Evolutionary conservation across 2,113 vertebrate genomes (phyloP), one percentile per base, ranked within the genome.

Genomic region (Phycodurus eques): DNA sequence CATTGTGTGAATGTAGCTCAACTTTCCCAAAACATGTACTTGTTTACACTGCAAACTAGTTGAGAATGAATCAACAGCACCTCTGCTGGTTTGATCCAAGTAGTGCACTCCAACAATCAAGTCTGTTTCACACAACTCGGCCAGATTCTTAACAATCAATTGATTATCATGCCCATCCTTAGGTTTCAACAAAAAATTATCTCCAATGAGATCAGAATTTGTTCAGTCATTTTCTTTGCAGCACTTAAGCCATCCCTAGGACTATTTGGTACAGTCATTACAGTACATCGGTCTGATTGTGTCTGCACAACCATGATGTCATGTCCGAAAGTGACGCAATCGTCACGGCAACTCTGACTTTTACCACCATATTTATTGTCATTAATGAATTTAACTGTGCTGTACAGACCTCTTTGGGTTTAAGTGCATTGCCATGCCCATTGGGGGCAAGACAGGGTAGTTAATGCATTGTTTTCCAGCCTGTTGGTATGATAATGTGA

Each of bases 221-320:
- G 63, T 83, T 63, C 76, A 61, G 69, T 73, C 68, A 44, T 80
- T 85, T 78, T 78, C 57, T 67, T 70, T 71, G 74, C 80, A 82
- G 80, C 85, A 83, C 84, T 86, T 81, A 88, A 88, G 87, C 85
- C 88, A 88, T 91, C 85, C 22, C n/a, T 79, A 75, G 85, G 83
- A 87, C 85, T 81, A 72, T 86, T 90, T 80, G 70, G 75, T 81
- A 67, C 80, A 72, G 61, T 53, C 49, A 31, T 14, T 31, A 27
- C 4, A 22, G 22, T 11, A 10, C n/a, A 10, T 56, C 10, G 11
- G 35, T 61, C 4, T 77, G 71, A 86, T 81, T 78, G 80, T 83
- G 60, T 87, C 75, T 60, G 77, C 63, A 67, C 72, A 81, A 78
- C 70, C 84, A 85, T 62, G 75, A 85, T 78, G 80, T 72, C 4